These are phyloP conservation scores for Macroteleia sp. DNA, from an alignment of 2,888 invertebrate genomes.

Conservation along the genomic window DNA sequence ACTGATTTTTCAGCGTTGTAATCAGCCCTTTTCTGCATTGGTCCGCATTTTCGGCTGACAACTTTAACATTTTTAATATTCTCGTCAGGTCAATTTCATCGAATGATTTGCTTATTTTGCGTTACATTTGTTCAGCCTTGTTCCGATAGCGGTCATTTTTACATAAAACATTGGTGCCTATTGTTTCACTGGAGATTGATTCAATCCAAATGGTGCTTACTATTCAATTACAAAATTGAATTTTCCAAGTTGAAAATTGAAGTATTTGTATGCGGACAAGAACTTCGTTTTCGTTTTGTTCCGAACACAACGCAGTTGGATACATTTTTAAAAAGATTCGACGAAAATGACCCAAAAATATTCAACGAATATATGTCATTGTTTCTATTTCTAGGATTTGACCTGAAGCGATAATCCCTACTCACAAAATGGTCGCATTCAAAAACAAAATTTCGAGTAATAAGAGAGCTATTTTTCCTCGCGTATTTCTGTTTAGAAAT, in stretches of 20 bases:
- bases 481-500: constrained; percentile 12
- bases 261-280: not conserved
- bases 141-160: not conserved
- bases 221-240: not conserved
- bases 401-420: constrained; percentile 4
- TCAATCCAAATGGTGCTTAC: not conserved
- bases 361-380: constrained; percentile 8
- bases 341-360: constrained; percentile 10
- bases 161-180: not conserved
- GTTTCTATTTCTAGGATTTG: constrained; percentile 27
- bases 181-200: not conserved
- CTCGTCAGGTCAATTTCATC: too few species aligned
- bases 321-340: constrained; percentile 13
- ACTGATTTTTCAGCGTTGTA: constrained; percentile 1
- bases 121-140: too few species aligned
- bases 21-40: too few species aligned
- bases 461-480: constrained; percentile 14
- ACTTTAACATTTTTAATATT: too few species aligned
- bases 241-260: not conserved
- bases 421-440: not conserved
- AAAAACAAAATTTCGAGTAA: constrained; percentile 1
- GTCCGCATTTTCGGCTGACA: too few species aligned
- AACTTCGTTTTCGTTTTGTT: not conserved
- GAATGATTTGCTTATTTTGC: too few species aligned
- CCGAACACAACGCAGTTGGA: not conserved